A percentile compares a stretch with the other conserved stretches of the same genome.
These are phyloP conservation scores for Spatulosminthurus flaviceps DNA, from an alignment of 2,888 invertebrate genomes.

Conservation along the genomic window DNA sequence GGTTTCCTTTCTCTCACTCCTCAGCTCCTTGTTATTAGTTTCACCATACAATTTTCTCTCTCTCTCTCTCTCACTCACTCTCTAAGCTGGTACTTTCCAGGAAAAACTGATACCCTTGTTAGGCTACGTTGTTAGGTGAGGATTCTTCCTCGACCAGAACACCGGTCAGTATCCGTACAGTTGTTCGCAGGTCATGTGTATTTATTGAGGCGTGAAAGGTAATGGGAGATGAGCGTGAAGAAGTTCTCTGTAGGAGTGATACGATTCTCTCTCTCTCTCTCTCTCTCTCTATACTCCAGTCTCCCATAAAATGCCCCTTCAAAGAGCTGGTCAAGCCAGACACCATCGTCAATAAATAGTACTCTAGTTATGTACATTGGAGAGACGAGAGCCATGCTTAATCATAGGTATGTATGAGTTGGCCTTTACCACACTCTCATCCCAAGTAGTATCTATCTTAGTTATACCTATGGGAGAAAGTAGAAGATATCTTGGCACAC, in stretches of 20 bases:
- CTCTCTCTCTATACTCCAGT: slow-evolving; percentile 16
- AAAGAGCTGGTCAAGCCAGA: slow-evolving; percentile 36
- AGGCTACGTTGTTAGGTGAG: not conserved
- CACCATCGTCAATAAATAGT: slow-evolving; percentile 37
- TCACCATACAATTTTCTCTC: not conserved
- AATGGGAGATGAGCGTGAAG: slow-evolving; percentile 46
- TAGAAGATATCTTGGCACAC: no score
- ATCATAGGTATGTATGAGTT: not conserved
- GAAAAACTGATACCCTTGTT: not conserved
- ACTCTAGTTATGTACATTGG: no score
- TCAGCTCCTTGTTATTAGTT: slow-evolving; percentile 1
- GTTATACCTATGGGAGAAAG: no score
- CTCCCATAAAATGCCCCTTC: slow-evolving; percentile 44
- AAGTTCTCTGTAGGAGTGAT: slow-evolving; percentile 14
- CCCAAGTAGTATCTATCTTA: no score
- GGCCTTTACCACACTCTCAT: not conserved
- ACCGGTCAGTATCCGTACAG: not conserved
- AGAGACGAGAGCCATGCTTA: not conserved
- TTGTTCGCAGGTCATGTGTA: slow-evolving; percentile 38
- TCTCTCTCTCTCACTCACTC: slow-evolving; percentile 25
- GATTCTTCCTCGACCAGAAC: not conserved
- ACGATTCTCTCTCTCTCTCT: not conserved
- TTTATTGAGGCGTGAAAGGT: slow-evolving; percentile 43
- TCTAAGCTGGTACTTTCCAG: no score
- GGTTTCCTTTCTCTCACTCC: not conserved